A percentile compares a stretch with the other conserved stretches of the same genome.
These are phyloP conservation scores for Odiellus spinosus DNA, from an alignment of 2,888 invertebrate species.

Conservation along the genomic window DNA sequence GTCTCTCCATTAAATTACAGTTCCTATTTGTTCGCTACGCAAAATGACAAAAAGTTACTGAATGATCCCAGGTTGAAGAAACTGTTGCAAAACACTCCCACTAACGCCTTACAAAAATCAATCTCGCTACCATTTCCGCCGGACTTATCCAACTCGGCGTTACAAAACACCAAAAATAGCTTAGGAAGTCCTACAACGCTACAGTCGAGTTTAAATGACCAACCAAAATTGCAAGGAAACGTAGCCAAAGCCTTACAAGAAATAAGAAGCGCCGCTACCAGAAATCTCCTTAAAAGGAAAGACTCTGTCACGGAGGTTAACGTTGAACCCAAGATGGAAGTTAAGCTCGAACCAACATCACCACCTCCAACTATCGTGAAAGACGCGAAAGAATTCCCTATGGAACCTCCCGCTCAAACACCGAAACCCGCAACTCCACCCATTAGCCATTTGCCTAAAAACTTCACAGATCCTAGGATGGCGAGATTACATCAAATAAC, in stretches of 20 bases:
- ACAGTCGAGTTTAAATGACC: neutral
- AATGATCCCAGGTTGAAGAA: conserved; percentile 30
- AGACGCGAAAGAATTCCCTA: neutral
- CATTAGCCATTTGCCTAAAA: conserved; percentile 12
- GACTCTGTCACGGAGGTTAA: neutral
- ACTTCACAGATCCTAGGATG: conserved; percentile 14
- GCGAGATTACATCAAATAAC: conserved; percentile 9
- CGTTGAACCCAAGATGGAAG: neutral
- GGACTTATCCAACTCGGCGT: neutral
- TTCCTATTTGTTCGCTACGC: conserved; percentile 10
- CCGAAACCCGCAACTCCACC: conserved; percentile 3
- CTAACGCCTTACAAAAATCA: neutral
- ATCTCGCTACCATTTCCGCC: neutral
- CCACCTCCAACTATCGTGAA: neutral
- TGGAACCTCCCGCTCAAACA: neutral
- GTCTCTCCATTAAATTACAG: conserved; percentile 12
- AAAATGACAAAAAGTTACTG: conserved; percentile 24
- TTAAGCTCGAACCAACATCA: too few relatives aligned
- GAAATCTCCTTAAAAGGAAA: neutral
- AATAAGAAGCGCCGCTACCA: neutral
- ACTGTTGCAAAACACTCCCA: neutral
- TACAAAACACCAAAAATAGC: neutral
- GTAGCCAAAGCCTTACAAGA: too few relatives aligned
- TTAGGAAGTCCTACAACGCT: neutral
- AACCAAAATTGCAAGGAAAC: neutral